Base-by-base conservation (phyloP, 2,113 vertebrate genomes). In the Platysternon megacephalum region DNA sequence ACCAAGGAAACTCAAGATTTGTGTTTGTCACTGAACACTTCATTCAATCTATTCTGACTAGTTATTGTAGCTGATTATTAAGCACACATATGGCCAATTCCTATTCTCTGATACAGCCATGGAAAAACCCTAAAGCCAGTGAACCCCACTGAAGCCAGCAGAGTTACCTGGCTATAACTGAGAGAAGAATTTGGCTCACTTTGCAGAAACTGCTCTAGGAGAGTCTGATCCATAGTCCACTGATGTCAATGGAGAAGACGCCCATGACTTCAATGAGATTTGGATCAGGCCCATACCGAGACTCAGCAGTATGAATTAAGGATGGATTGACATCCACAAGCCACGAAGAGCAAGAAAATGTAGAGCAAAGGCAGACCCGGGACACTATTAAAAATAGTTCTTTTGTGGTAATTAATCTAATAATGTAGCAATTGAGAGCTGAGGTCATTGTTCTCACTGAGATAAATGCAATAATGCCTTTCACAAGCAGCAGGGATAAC, bases 381-480 rank as follows among this genome's bases (percentile, higher is more conserved):
- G 90, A 94, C 85, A 93, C 81, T 88, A 88, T 96, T 89, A 95
- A 83, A 94, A 95, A 89, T 93, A 94, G 79, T 93, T 96, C 92
- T 97, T 97, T 95, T 88, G 88, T 97, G 97, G 93, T 97, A 97
- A 98, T 98, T 98, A 98, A 98, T 98, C 94, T 97, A 88, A 87
- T 95, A 96, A 97, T 87, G 61, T 17, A 79, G 90, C 93, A 89
- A 97, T 92, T 5, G 88, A 97, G 95, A 98, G 87, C 95, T 90
- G 90, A 97, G 98, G 98, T 98, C 95, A 91, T 96, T 90, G 97
- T 97, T 98, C 93, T 78, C 84, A 89, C 97, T 84, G 97, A 98
- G 98, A 98, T 97, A 92, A 98, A 98, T 4, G 49, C 90, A 91
- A 89, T 92, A 90, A 95, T 46, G 94, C 92, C 21, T 91, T 95